Percentiles rank a stretch among this genome's conserved stretches.
Evolutionary conservation across 2,797 vertebrate species (phyloP).

Genomic region (Psittacula derbiana): DNA sequence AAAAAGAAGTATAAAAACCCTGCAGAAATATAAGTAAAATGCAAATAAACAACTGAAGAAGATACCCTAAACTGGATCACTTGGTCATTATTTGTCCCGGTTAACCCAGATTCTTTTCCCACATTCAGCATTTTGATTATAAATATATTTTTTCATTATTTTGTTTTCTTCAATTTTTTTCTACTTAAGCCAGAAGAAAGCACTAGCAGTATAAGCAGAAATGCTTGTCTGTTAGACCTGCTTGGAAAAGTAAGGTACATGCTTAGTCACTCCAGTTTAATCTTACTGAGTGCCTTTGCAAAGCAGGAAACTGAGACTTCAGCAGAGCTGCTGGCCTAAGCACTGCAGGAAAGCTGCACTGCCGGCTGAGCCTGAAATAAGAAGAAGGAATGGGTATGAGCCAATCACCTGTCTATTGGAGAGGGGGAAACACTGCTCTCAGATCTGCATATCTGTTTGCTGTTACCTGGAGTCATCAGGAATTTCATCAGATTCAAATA

Average conservation of each 20-base stretch:
- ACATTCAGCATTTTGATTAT: background rate
- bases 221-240: background rate
- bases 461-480: background rate
- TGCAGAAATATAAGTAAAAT: background rate
- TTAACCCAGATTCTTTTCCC: background rate
- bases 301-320: constrained; percentile 5
- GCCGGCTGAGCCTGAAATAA: background rate
- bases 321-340: background rate
- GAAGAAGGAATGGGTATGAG: background rate
- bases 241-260: background rate
- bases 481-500: background rate
- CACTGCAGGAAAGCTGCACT: background rate
- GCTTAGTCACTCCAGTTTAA: constrained; percentile 55
- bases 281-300: constrained; percentile 38
- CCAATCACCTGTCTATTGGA: background rate
- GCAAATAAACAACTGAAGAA: background rate
- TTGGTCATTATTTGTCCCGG: background rate
- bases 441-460: background rate
- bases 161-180: background rate
- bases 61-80: background rate
- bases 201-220: background rate
- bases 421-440: background rate
- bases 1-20: background rate
- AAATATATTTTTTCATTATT: background rate
- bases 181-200: background rate